phyloP scores from a whole-genome alignment of 2,888 invertebrate species.

The Neria commutata region DNA sequence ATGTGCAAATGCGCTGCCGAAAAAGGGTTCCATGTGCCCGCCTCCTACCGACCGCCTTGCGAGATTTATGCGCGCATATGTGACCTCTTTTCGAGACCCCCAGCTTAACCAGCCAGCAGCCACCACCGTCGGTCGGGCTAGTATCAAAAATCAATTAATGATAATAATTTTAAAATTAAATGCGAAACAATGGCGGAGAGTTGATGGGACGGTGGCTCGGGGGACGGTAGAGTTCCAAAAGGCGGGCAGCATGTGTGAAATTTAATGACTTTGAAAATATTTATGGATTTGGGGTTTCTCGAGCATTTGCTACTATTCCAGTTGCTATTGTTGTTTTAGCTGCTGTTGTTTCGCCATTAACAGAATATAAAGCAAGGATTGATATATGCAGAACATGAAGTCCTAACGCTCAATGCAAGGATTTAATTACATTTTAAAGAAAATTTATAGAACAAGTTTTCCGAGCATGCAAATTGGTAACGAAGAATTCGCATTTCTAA shows the following conservation, averaged over 20 bases:
- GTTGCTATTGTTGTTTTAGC: conserved; percentile 32
- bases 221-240: no score
- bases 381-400: conserved; percentile 21
- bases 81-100: background rate
- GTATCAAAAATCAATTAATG: conserved; percentile 51
- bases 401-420: conserved; percentile 31
- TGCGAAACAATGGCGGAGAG: no score
- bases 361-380: no score
- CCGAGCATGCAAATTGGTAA: no score
- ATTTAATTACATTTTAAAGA: conserved; percentile 52
- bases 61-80: conserved; percentile 1
- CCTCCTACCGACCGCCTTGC: no score
- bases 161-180: conserved; percentile 56
- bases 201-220: no score
- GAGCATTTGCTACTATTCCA: no score
- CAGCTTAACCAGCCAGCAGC: no score
- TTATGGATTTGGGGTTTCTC: conserved; percentile 51
- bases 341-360: conserved; percentile 40
- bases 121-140: conserved; percentile 26
- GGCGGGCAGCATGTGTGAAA: conserved; percentile 52
- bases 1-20: background rate
- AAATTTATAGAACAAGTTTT: conserved; percentile 53
- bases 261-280: conserved; percentile 56
- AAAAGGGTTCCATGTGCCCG: background rate
- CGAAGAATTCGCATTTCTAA: no score